Percentiles rank a stretch among this genome's conserved stretches.
phyloP scores from a whole-genome alignment of 2,113 vertebrate species.

The Vicugna pacos region DNA sequence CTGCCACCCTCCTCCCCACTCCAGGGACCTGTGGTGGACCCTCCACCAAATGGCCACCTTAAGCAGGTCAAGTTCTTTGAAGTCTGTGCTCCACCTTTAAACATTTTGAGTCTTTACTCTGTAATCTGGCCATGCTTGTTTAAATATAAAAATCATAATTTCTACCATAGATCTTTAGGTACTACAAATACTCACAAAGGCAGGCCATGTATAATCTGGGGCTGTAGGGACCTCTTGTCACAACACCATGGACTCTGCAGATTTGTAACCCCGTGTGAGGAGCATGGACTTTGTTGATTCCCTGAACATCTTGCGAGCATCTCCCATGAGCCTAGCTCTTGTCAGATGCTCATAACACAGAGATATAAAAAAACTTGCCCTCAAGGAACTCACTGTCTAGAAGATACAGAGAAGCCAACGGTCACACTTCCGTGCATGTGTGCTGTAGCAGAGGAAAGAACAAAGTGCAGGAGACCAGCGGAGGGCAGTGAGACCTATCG shows the following conservation, averaged over 20 bases:
- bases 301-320: too few species aligned
- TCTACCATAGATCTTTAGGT: background rate
- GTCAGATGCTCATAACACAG: background rate
- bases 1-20: background rate
- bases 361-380: background rate
- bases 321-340: background rate
- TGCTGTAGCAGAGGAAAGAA: background rate
- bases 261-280: background rate
- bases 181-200: background rate
- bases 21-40: background rate
- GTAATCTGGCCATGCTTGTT: background rate
- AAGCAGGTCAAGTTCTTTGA: background rate
- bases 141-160: background rate
- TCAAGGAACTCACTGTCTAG: background rate
- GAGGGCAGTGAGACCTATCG: accelerated
- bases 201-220: background rate
- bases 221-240: background rate
- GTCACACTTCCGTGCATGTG: background rate
- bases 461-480: accelerated
- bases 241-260: background rate
- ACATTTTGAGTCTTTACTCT: background rate
- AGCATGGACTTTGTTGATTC: background rate
- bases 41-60: background rate
- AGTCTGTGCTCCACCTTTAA: background rate
- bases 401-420: background rate